Evolutionary conservation across 2,888 invertebrate species (phyloP).

Genomic region (Agrochola lota): DNA sequence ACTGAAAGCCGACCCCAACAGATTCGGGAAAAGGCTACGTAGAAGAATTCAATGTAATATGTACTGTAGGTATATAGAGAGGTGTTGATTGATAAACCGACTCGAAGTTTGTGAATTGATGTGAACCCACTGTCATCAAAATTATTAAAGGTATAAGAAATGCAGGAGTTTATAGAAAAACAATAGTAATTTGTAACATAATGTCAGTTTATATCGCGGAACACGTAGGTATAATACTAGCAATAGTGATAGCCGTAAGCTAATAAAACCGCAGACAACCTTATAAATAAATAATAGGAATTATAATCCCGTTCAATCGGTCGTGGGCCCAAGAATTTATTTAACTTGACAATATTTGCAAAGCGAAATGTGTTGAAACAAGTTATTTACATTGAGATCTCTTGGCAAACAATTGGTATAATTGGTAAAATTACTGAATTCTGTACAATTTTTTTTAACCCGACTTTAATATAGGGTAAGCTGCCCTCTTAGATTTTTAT

Average conservation of each 20-base stretch:
- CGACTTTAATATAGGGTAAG: not conserved
- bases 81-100: not conserved
- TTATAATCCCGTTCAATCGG: slow-evolving; percentile 5
- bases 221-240: not conserved
- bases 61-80: not conserved
- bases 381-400: slow-evolving; percentile 36
- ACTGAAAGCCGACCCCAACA: not conserved
- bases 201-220: not conserved
- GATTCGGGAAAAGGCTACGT: not conserved
- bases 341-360: slow-evolving; percentile 46
- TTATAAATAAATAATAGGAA: slow-evolving; percentile 42
- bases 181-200: no score
- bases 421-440: slow-evolving; percentile 18
- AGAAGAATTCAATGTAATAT: not conserved
- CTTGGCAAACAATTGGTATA: slow-evolving; percentile 14
- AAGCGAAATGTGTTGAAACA: slow-evolving; percentile 44
- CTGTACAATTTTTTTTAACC: not conserved
- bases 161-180: not conserved
- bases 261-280: not conserved
- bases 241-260: not conserved
- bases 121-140: not conserved
- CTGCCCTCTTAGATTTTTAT: not conserved
- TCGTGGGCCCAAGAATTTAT: slow-evolving; percentile 20
- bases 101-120: not conserved
- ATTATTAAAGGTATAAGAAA: not conserved